phyloP scores from a whole-genome alignment of 1,140 invertebrate species.

The Heliothis subflexa region DNA sequence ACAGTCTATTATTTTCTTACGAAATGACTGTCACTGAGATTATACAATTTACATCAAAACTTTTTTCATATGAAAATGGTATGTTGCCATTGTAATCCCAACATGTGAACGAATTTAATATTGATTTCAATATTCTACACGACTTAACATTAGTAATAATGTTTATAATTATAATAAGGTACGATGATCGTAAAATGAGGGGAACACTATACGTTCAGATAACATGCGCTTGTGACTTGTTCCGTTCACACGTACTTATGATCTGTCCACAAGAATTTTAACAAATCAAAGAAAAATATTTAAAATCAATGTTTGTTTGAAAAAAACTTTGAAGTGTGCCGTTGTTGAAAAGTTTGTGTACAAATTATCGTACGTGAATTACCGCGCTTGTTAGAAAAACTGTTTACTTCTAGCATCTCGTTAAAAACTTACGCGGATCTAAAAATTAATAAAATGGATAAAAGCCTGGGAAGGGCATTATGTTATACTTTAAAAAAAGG shows the following conservation, averaged over 20 bases:
- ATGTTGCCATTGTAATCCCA: constrained; percentile 39
- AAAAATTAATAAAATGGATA: not conserved
- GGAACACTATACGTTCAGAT: constrained; percentile 18
- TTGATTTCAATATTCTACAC: constrained; percentile 62
- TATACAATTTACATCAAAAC: constrained; percentile 57
- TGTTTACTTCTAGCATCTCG: not conserved
- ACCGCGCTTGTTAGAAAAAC: not conserved
- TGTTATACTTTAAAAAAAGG: not conserved
- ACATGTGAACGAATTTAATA: constrained; percentile 59
- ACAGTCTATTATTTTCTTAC: constrained; percentile 73
- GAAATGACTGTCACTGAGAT: constrained; percentile 77
- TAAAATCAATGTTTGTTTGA: constrained; percentile 14
- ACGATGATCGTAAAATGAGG: constrained; percentile 63
- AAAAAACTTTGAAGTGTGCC: constrained; percentile 12
- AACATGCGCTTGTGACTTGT: constrained; percentile 45
- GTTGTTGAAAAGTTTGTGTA: constrained; percentile 15
- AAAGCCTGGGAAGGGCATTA: not conserved
- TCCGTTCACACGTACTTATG: constrained; percentile 4
- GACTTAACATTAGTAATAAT: constrained; percentile 62
- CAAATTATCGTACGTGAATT: constrained; percentile 2
- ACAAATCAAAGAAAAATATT: constrained; percentile 34
- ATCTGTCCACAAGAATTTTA: constrained; percentile 21
- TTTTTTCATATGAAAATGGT: constrained; percentile 42
- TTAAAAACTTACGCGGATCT: not conserved
- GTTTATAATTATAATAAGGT: constrained; percentile 49